phyloP scores from a whole-genome alignment of 1,140 invertebrate genomes.

The Pristionchus pacificus region DNA sequence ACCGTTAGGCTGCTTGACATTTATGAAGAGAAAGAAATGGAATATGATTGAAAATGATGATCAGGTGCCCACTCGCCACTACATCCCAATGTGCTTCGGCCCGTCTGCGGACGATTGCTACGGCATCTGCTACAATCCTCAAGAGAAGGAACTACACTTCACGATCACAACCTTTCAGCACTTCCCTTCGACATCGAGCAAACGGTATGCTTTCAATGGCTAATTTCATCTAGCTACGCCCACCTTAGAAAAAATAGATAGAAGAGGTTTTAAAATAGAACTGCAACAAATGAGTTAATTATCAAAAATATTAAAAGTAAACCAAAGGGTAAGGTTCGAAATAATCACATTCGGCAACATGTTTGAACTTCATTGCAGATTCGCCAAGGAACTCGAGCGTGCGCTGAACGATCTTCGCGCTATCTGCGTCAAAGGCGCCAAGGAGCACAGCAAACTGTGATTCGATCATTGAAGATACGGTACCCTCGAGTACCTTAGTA shows the following conservation, averaged over 20 bases:
- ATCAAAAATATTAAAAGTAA: conserved; percentile 1
- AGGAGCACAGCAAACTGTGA: conserved; percentile 20
- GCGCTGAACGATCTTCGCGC: conserved; percentile 42
- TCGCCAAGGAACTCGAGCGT: conserved; percentile 40
- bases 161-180: conserved; percentile 58
- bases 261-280: too few species aligned
- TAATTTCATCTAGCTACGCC: too few species aligned
- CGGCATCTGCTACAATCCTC: conserved; percentile 62
- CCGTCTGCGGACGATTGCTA: conserved; percentile 61
- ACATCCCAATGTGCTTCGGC: conserved; percentile 58
- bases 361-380: conserved; percentile 20
- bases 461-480: too few species aligned
- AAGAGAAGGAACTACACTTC: conserved; percentile 56
- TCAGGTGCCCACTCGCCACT: conserved; percentile 55
- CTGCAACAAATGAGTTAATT: not conserved
- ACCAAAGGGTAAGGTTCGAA: conserved; percentile 8
- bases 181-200: conserved; percentile 51
- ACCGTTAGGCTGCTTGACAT: too few species aligned
- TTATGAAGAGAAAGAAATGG: not conserved
- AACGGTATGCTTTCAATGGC: too few species aligned
- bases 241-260: too few species aligned
- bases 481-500: too few species aligned
- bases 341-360: not conserved
- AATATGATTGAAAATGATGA: not conserved
- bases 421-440: conserved; percentile 31